Base-by-base conservation (phyloP, 2,888 invertebrate genomes). In the Epinotia nisella region DNA sequence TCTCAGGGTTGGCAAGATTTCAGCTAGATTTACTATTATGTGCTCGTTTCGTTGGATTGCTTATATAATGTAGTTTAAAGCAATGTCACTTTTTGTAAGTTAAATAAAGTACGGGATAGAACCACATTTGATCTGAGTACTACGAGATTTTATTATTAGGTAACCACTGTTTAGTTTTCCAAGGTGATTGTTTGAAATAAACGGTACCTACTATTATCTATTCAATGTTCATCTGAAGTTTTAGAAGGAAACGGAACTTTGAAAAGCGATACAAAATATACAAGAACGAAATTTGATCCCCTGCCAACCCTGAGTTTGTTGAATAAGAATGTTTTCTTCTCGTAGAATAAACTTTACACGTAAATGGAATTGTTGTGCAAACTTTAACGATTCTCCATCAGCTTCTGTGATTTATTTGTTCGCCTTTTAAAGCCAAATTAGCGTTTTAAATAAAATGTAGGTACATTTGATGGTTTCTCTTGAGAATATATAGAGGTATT, bases 311-410 rank as follows among this genome's bases (percentile, higher is more conserved):
- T 71, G 13, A 51, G 10, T 60, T 61, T 65, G 41, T 71, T 53
- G 66, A 53, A 66, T 60, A 60, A 55, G 65, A 71, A 71, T 66
- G 59, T 66, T 71, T 64, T 51, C 24, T 65, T 66, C 29, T 41
- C 51, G 58, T 58, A n/a, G 51, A 65, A 51, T 35, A 24, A 61
- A 61, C 61, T 65, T 58, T 65, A 71, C 58, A 35, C 64, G 17
- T 65, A 65, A 59, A 65, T 65, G 58, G 41, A 58, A 59, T 65
- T 65, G 59, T 51, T 64, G 21, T 53, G 15, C 62, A 29, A 70
- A 64, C 39, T 66, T 71, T 15, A 53, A 66, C 59, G 59, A 59
- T 66, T 66, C 10, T 39, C 65, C 24, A 65, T 51, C 51, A 71
- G 59, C 65, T 64, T 45, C 29, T 45, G 24, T 45, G 65, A 51